Base-by-base conservation (phyloP, 2,888 invertebrate species). In the Arenicola marina region DNA sequence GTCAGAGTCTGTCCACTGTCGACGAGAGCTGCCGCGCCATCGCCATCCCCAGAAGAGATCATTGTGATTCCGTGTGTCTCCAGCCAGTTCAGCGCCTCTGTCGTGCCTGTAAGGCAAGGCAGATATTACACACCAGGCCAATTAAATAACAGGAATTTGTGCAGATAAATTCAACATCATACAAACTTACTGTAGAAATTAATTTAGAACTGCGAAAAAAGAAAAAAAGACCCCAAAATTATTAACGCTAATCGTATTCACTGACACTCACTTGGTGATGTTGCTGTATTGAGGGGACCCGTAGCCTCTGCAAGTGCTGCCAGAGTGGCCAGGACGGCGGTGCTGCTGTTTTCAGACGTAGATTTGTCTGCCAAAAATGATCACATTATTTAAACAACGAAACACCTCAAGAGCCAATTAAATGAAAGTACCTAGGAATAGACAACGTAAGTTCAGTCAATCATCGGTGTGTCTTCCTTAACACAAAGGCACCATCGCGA, bases 21-120 rank as follows among this genome's bases (percentile, higher is more conserved):
- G 87, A 34, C 92, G 93, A 64, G 88, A 89, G 70, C 90, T 89
- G 62, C 93, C 88, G 67, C 87, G 64, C 85, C 90, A 83, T 85
- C 88, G 72, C 89, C 89, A 80, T 93, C 93, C 24, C 73, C 66
- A 28, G 89, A 87, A 56, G 92, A 90, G 79, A 93, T 87, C 89
- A 94, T 90, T 51, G 92, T 90, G 76, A 93, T 92, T 67, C 93
- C 93, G 84, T 93, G 92, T 72, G 89, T 88, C 80, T 92, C 90
- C 64, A 94, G 86, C 83, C 93, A 86, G 79, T 89, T 88, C 67
- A 84, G 73, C 29, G 84, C 81, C 44, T 83, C 76, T 34, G 76
- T 76, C 21, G 71, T 67, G 56, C 62, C 73, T 73, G 61, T 18
- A 57, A 62, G n/a, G n/a, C 11, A 38, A 15, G 11, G 11, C 43